A percentile compares a stretch with the other conserved stretches of the same genome.
Evolutionary conservation across 2,888 invertebrate genomes (phyloP).

Genomic region (Trichogramma dendrolimi): DNA sequence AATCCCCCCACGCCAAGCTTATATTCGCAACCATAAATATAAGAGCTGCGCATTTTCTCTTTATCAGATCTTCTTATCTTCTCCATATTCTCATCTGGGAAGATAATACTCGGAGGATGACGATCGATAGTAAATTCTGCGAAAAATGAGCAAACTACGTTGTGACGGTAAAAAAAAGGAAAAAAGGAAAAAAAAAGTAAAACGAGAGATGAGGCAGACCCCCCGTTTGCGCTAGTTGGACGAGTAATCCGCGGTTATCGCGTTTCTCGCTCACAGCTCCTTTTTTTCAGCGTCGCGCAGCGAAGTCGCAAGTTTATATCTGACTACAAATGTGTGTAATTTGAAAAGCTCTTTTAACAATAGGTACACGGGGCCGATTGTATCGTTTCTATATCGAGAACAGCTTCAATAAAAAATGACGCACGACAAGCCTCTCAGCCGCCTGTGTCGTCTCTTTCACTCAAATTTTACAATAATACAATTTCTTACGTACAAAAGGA

Average conservation of each 20-base stretch:
- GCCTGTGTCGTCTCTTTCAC: no score
- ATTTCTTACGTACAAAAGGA: no score
- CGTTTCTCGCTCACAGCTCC: slow-evolving; percentile 18
- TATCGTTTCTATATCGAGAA: no score
- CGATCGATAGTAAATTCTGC: slow-evolving; percentile 3
- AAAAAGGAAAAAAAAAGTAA: neutral
- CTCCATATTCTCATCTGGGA: slow-evolving; percentile 2
- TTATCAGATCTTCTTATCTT: slow-evolving; percentile 9
- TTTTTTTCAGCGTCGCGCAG: slow-evolving; percentile 15
- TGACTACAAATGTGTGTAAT: no score
- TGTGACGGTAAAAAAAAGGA: neutral
- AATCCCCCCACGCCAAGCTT: no score
- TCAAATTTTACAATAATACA: no score
- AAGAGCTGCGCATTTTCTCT: slow-evolving; percentile 5
- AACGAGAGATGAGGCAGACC: neutral
- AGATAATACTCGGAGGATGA: slow-evolving; percentile 4
- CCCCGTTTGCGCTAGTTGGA: neutral
- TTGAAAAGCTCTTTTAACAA: no score
- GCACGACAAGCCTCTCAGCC: no score
- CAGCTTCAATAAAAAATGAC: no score
- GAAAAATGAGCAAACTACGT: no score
- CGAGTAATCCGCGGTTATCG: slow-evolving; percentile 25
- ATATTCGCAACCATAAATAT: slow-evolving; percentile 1
- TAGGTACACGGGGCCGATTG: no score
- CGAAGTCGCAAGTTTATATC: slow-evolving; percentile 17